These are phyloP conservation scores for Diarsia dahlii DNA, from an alignment of 2,888 invertebrate genomes.

Conservation along the genomic window DNA sequence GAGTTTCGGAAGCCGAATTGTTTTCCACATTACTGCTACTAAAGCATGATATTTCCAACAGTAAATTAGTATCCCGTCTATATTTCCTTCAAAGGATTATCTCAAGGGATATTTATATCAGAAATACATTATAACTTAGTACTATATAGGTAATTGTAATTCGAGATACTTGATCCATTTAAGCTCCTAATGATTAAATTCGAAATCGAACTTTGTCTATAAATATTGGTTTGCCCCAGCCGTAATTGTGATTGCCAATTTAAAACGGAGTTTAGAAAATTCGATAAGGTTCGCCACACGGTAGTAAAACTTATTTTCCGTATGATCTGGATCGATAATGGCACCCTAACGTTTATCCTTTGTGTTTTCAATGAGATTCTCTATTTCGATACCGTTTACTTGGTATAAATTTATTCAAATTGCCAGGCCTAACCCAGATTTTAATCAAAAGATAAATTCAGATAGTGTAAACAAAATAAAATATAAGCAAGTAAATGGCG, in stretches of 20 bases:
- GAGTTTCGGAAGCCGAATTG: constrained; percentile 31
- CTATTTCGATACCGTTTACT: constrained; percentile 65
- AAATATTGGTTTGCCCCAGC: constrained; percentile 50
- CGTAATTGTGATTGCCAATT: constrained; percentile 66
- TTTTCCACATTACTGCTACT: constrained; percentile 16
- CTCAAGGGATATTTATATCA: constrained; percentile 19
- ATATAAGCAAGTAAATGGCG: constrained; percentile 57
- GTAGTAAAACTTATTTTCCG: constrained; percentile 61
- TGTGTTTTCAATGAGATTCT: constrained; percentile 65
- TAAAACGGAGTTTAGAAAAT: constrained; percentile 62
- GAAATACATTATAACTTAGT: constrained; percentile 34
- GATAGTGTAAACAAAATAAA: constrained; percentile 60
- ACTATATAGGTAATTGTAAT: constrained; percentile 38
- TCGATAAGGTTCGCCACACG: constrained; percentile 45
- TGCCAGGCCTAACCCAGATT: constrained; percentile 58
- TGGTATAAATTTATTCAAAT: constrained; percentile 67
- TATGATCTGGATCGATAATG: constrained; percentile 56
- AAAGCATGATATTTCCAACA: constrained; percentile 11
- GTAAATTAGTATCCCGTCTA: not conserved
- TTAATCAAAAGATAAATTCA: constrained; percentile 66
- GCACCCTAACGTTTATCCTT: constrained; percentile 56
- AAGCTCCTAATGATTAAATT: constrained; percentile 43
- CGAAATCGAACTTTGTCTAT: constrained; percentile 55
- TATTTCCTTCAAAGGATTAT: constrained; percentile 30
- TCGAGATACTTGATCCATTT: constrained; percentile 39